Evolutionary conservation across 37 sponge, comb jelly and placozoan genomes (phyloP), one percentile per base, ranked within the genome.

Genomic region (Agelas oroides): DNA sequence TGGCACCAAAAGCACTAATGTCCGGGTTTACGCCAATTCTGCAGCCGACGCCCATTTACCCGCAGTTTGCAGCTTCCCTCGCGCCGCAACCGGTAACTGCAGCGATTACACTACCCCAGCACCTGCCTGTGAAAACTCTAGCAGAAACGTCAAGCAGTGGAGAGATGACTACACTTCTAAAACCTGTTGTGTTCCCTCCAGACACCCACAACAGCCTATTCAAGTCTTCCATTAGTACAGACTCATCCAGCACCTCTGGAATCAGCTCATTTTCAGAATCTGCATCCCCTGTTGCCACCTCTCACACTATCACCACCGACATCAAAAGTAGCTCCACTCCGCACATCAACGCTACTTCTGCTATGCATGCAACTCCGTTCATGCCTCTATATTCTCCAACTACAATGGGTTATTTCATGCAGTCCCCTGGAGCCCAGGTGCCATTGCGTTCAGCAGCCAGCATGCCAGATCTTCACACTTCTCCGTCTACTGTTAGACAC

Each of bases 391-490:
- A 83, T 63, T 78, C 89, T 31, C 62, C 78, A 1, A 66, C 75
- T 13, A 40, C 54, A 12, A 38, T 80, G 12, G 58, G 65, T 23
- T 78, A 79, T 46, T 33, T 87, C 33, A 53, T 87, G 56, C 75
- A 73, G 2, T 35, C 70, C 37, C 75, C 58, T 68, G 59, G 46
- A 21, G 34, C 46, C 20, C 71, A 58, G 14, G 21, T 53, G 73
- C 62, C 81, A 12, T 77, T 91, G 23, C 75, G 91, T 14, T 91
- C 91, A 35, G 89, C 78, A 1, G 52, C 64, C 25, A 91, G 91
- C 74, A 86, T 91, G 91, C 91, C 91, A 11, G 91, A 91, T 19
- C 86, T 91, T 32, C 88, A 88, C 70, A 38, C 71, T 11, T 15
- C 59, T 46, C n/a, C 78, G 6, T 36, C 78, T n/a, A 34, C 71